Evolutionary conservation across 2,113 vertebrate species (phyloP), one percentile per base, ranked within the genome.

Genomic region (Rhodinocichla rosea): DNA sequence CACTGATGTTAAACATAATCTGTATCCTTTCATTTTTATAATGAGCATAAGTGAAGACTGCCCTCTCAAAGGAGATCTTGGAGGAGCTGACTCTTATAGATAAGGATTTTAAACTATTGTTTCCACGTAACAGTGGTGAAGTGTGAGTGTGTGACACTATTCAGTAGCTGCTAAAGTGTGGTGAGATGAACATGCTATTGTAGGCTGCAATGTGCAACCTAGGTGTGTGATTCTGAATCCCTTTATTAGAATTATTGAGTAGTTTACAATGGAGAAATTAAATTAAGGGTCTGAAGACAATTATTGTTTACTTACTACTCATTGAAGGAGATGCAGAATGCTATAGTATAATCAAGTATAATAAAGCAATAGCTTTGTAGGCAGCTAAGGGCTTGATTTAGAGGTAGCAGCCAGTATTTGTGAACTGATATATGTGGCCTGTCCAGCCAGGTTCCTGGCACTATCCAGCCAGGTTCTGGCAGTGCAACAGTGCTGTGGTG

Each of bases 191-290:
- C 3, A 0, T 70, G 53, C 33, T 88, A 13, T 32, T 80, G 39
- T 83, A 90, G 59, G n/a, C 77, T 88, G 78, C 59, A 78, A 3
- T 55, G 17, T 73, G 45, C 71, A 67, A 16, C 49, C 42, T 88
- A 83, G 52, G 39, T 89, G 56, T 95, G 49, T 49, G 56, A 59
- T 86, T 93, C n/a, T 81, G 85, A 80, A 63, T 49, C 64, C 47
- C 60, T 81, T 88, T 78, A 78, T 94, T 76, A 80, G 79, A 83
- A 86, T 80, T 95, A 81, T 87, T 91, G n/a, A 19, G 74, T 80
- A 62, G 59, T 87, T 94, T 74, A 57, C 40, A 45, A 67, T 32
- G 35, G 55, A 27, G 40, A 91, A 45, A 80, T 93, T 76, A 94
- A 94, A 79, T 67, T 74, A 86, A 55, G 62, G 18, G 9, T 50